Conservation (phyloP, 2,888 invertebrate species). For the Mythimna vitellina region DNA sequence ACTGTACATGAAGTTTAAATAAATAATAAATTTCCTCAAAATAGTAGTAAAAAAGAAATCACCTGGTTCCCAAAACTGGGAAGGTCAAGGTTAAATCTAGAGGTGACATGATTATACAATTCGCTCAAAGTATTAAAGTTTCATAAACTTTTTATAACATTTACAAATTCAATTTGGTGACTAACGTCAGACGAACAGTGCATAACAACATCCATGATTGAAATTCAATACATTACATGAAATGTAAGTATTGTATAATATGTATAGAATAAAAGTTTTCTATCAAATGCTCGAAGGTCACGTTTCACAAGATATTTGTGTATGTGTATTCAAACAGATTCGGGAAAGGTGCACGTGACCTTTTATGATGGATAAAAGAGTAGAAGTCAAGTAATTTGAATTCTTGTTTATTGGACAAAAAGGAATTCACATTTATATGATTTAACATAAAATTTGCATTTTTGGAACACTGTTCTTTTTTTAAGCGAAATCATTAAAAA, state of each 20-base stretch:
- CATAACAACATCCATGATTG: slow-evolving; percentile 13
- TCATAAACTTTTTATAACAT: slow-evolving; percentile 39
- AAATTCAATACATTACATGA: slow-evolving; percentile 25
- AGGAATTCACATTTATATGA: neutral
- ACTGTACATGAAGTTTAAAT: too few relatives aligned
- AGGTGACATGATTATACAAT: slow-evolving; percentile 3
- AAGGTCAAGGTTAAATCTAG: slow-evolving; percentile 21
- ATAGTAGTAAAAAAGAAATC: neutral
- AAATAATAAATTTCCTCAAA: too few relatives aligned
- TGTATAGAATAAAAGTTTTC: neutral
- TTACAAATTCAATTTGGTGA: slow-evolving; percentile 5
- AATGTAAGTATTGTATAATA: neutral
- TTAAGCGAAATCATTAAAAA: too few relatives aligned
- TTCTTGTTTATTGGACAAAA: too few relatives aligned
- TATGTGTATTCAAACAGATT: slow-evolving; percentile 37
- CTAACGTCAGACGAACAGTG: slow-evolving; percentile 7
- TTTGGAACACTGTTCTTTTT: too few relatives aligned
- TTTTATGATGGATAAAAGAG: rapidly evolving
- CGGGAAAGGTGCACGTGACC: slow-evolving; percentile 46
- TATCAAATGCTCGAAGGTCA: slow-evolving; percentile 33
- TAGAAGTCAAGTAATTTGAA: slow-evolving; percentile 36
- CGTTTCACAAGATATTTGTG: slow-evolving; percentile 38
- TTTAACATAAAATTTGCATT: too few relatives aligned
- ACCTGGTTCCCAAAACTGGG: neutral
- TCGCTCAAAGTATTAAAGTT: slow-evolving; percentile 11